These are phyloP conservation scores for Zelleria hepariella DNA, from an alignment of 2,888 invertebrate species.

Conservation along the genomic window DNA sequence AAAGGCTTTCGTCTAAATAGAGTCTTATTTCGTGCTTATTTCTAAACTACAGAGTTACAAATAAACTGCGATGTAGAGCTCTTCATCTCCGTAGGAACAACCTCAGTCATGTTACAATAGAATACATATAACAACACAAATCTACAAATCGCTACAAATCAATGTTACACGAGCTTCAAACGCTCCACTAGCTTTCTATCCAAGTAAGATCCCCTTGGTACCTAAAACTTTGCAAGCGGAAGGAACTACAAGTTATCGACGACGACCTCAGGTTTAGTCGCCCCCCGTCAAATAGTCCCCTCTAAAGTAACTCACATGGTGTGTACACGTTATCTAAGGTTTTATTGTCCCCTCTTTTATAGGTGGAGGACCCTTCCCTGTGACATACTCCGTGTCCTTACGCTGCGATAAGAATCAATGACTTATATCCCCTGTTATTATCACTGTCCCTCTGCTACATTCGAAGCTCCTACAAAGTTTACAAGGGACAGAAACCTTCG, in stretches of 20 bases:
- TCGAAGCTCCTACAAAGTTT: too few relatives aligned
- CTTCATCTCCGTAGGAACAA: too few relatives aligned
- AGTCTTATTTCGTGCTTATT: too few relatives aligned
- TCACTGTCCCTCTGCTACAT: too few relatives aligned
- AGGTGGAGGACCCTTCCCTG: not conserved
- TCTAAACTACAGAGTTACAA: too few relatives aligned
- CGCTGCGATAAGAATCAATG: too few relatives aligned
- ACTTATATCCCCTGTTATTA: too few relatives aligned
- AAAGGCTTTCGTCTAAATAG: too few relatives aligned
- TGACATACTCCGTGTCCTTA: too few relatives aligned
- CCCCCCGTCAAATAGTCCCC: not conserved
- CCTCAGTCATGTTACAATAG: too few relatives aligned
- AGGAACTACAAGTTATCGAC: not conserved
- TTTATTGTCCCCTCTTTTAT: not conserved
- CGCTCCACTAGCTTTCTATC: not conserved
- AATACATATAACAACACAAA: too few relatives aligned
- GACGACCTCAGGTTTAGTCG: not conserved
- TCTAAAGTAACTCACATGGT: not conserved
- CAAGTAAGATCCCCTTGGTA: not conserved
- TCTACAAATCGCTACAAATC: not conserved
- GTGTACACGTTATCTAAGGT: not conserved
- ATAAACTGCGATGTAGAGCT: too few relatives aligned
- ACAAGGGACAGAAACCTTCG: not conserved
- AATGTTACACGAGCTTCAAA: not conserved
- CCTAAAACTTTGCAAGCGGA: not conserved